Evolutionary conservation across 2,113 vertebrate genomes (phyloP).

Genomic region (Hypanus sabinus): DNA sequence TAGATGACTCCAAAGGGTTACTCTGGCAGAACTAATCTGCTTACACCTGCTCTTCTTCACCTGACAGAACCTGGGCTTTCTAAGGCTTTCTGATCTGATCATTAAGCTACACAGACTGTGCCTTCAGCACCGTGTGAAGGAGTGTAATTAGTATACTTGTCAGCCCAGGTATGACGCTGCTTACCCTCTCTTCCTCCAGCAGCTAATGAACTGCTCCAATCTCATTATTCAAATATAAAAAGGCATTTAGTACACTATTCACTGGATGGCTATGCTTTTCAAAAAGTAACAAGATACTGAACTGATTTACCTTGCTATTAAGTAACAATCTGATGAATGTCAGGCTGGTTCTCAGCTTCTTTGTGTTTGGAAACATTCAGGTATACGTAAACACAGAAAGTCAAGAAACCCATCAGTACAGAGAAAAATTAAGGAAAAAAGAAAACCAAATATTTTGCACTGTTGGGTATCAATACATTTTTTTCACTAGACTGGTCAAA

Average conservation of each 20-base stretch:
- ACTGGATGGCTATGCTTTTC: constrained; percentile 61
- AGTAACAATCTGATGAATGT: constrained; percentile 44
- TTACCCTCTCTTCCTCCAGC: constrained; percentile 69
- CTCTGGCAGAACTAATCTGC: constrained; percentile 98
- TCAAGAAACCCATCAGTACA: constrained; percentile 6
- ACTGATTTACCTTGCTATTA: constrained; percentile 63
- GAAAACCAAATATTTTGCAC: neutral
- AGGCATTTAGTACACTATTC: constrained; percentile 70
- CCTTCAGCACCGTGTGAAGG: constrained; percentile 84
- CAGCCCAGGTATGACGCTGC: constrained; percentile 86
- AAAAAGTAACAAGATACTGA: constrained; percentile 63
- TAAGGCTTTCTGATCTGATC: constrained; percentile 78
- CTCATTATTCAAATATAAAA: constrained; percentile 82
- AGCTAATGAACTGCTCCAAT: constrained; percentile 77
- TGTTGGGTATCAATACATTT: neutral
- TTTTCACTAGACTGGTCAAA: neutral
- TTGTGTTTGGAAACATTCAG: neutral
- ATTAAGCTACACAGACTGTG: constrained; percentile 80
- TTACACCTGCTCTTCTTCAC: constrained; percentile 89
- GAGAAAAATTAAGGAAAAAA: constrained; percentile 9
- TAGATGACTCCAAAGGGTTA: constrained; percentile 90
- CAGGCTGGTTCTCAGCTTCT: neutral
- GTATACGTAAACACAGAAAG: constrained; percentile 23
- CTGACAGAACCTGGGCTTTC: constrained; percentile 72
- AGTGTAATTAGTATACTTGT: constrained; percentile 99